phyloP scores from a whole-genome alignment of 1,140 invertebrate genomes.

The Nephila pilipes region DNA sequence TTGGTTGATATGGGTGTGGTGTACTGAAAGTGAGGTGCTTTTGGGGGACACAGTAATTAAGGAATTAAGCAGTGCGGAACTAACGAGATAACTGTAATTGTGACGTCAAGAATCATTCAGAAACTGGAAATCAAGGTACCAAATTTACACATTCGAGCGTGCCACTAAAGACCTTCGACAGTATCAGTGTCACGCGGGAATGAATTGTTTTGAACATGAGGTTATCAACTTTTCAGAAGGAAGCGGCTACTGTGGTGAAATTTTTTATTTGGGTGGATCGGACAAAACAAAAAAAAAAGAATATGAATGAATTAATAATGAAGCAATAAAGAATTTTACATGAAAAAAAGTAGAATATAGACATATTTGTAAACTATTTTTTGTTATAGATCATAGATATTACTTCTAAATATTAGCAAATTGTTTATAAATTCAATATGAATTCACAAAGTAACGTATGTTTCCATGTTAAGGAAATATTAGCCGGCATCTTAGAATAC shows the following conservation, averaged over 20 bases:
- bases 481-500: no score
- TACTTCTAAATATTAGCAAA: no score
- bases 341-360: no score
- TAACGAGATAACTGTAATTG: conserved; percentile 58
- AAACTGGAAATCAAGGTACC: background rate
- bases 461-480: no score
- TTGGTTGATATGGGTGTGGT: conserved; percentile 35
- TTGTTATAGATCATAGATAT: no score
- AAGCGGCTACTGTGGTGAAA: background rate
- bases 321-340: no score
- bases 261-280: background rate
- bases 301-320: no score
- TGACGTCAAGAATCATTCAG: background rate
- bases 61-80: conserved; percentile 52
- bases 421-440: no score
- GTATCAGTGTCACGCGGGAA: background rate
- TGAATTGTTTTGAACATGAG: background rate
- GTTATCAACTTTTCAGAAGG: background rate
- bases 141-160: background rate
- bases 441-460: no score
- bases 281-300: no score
- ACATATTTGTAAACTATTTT: no score
- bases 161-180: background rate
- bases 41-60: conserved; percentile 24
- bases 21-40: conserved; percentile 1